phyloP scores from a whole-genome alignment of 2,797 vertebrate species.

The Hemibagrus guttatus region DNA sequence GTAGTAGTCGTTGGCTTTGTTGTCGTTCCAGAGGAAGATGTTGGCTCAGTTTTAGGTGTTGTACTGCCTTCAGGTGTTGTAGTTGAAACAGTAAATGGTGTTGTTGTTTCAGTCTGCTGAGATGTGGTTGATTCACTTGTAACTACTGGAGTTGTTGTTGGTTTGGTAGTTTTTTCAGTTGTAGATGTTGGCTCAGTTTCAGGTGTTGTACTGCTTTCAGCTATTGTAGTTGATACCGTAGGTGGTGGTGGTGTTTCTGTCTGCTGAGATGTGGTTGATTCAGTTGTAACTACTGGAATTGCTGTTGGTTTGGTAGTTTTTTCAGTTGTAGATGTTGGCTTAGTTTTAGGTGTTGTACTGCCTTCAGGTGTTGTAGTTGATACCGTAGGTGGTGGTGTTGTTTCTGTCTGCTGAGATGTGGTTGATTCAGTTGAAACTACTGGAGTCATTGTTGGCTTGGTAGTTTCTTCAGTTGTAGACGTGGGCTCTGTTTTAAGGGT shows the following conservation, averaged over 20 bases:
- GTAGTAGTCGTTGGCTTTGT: background rate
- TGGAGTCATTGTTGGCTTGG: background rate
- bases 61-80: slow-evolving; percentile 21
- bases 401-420: background rate
- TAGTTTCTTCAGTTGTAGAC: background rate
- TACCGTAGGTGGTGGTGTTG: background rate
- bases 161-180: background rate
- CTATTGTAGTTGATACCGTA: background rate
- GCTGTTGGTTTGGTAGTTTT: background rate
- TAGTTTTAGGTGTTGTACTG: background rate
- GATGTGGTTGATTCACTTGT: background rate
- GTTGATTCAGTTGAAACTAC: background rate
- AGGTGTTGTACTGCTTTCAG: background rate
- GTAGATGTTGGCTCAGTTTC: background rate
- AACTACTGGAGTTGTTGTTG: background rate
- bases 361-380: background rate
- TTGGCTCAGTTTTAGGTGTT: background rate
- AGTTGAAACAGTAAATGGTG: background rate
- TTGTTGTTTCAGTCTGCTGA: background rate
- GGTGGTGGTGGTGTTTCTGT: background rate
- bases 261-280: background rate
- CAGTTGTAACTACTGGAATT: background rate
- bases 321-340: background rate
- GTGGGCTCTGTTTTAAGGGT: background rate
- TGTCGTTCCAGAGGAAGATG: background rate